Evolutionary conservation across 2,888 invertebrate genomes (phyloP).

Genomic region (Chrysolina haemoptera): DNA sequence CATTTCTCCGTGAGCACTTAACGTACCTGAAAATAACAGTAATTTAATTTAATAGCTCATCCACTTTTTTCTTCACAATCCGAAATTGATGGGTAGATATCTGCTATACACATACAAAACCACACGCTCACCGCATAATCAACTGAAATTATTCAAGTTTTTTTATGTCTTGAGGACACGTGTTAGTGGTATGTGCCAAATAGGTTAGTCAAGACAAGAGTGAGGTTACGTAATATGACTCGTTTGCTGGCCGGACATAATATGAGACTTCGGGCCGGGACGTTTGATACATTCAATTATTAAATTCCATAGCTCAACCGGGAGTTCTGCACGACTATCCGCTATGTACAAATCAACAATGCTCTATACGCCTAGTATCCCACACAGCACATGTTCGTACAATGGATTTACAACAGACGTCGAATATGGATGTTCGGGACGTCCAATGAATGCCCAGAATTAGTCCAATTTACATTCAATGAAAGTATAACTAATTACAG

Average conservation of each 20-base stretch:
- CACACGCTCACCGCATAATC: constrained; percentile 13
- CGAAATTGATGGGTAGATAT: constrained; percentile 21
- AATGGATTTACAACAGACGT: no score
- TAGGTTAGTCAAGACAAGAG: not conserved
- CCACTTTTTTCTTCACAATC: constrained; percentile 20
- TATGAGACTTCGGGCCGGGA: not conserved
- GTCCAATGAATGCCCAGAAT: no score
- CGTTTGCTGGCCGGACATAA: not conserved
- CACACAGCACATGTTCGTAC: no score
- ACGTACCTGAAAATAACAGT: constrained; percentile 18
- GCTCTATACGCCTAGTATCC: no score
- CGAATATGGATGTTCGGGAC: no score
- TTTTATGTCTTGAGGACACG: constrained; percentile 9
- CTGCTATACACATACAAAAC: constrained; percentile 21
- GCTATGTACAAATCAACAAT: not conserved
- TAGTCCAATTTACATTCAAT: no score
- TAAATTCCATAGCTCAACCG: not conserved
- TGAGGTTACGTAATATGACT: not conserved
- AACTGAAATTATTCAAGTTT: not conserved
- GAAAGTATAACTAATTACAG: no score
- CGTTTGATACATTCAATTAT: not conserved
- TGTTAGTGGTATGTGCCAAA: constrained; percentile 9
- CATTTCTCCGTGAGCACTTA: constrained; percentile 18
- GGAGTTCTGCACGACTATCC: not conserved
- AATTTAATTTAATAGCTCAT: constrained; percentile 22